Evolutionary conservation across 1,140 invertebrate genomes (phyloP), one percentile per base, ranked within the genome.

Genomic region (Leptestheria dahalacensis): DNA sequence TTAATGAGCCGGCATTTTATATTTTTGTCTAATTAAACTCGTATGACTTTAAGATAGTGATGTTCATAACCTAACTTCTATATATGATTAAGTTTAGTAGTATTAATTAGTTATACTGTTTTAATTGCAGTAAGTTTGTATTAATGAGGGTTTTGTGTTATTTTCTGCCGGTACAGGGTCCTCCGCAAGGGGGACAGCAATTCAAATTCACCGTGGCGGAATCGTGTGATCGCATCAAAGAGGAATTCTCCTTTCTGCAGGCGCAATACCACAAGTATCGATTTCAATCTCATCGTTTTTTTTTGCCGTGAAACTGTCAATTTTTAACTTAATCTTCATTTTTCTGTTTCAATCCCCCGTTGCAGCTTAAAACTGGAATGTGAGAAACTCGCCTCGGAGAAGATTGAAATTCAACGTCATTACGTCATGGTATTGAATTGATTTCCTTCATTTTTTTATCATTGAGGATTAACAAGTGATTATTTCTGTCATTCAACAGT

Each of bases 221-320:
- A 74, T 93, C 90, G 67, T 88, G 93, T 76, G 93, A 98, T 75
- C 81, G 93, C 69, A 97, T 98, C 70, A 98, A 98, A 78, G 93
- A 97, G 75, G 93, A 97, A 78, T 97, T 97, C 75, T 94, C 91
- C 77, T 97, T 96, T 77, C 80, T 98, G 63, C 93, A 98, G 77
- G 89, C 91, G 63, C 93, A 97, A 79, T 95, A 95, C 79, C 93
- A 97, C 78, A 94, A 89, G 92, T 96, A 77, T 46, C 41, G 51
- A 20, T 33, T 41, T 47, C 1, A 21, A 23, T 47, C 20, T 20
- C 20, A 28, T 48, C 26, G 41, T 60, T 29, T 50, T 50, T 12
- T 6, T 10, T 29, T 59, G 33, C 10, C 29, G 9, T 11, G 11
- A 50, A 49, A 21, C 10, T 54, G 15, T 41, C 33, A 15, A 41